Evolutionary conservation across 2,888 invertebrate genomes (phyloP).

Genomic region (Ochropacha duplaris): DNA sequence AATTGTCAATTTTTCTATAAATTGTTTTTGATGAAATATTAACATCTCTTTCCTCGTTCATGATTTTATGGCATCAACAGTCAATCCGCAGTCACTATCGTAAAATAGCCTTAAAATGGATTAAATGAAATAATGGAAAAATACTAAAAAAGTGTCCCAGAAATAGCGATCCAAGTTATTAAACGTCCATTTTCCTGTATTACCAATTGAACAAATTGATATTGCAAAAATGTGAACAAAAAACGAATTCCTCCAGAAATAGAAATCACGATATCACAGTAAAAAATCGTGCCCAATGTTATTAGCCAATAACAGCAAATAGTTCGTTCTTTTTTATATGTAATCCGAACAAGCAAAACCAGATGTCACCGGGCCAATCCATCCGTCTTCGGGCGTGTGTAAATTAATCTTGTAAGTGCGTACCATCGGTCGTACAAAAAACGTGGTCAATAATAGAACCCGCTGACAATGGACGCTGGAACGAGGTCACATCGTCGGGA

Average conservation of each 20-base stretch:
- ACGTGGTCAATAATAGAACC: conserved; percentile 22
- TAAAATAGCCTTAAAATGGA: no score
- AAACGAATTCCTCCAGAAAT: background rate
- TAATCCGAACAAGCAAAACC: conserved; percentile 4
- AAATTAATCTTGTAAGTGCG: conserved; percentile 49
- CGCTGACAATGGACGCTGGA: conserved; percentile 45
- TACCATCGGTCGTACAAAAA: conserved; percentile 32
- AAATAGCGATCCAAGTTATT: no score
- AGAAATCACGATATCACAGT: background rate
- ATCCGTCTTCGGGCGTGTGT: conserved; percentile 38
- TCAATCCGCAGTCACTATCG: no score
- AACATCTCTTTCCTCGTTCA: no score
- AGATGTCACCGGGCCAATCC: conserved; percentile 13
- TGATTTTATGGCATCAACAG: no score
- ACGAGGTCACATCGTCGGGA: conserved; percentile 35
- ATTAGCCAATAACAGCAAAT: background rate
- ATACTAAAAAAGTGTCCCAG: no score
- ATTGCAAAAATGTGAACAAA: background rate
- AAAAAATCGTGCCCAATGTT: background rate
- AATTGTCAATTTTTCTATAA: no score
- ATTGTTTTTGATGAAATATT: no score
- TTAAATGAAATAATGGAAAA: no score
- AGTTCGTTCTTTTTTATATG: background rate
- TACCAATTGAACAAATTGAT: background rate
- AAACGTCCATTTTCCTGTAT: background rate